phyloP scores from a whole-genome alignment of 2,888 invertebrate species.

The Drosophila mettleri region DNA sequence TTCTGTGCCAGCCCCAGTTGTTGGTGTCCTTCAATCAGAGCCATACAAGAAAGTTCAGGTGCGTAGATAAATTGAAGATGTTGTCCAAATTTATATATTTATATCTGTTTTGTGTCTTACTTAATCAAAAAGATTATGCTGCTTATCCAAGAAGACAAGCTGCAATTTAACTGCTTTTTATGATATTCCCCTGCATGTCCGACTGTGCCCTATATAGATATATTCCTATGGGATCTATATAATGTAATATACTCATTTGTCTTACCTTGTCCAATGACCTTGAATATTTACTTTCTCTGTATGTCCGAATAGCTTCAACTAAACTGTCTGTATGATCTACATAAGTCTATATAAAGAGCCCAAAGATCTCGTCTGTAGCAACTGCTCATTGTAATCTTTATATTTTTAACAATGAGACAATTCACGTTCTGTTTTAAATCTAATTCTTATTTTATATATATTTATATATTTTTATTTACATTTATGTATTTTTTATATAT shows the following conservation, averaged over 20 bases:
- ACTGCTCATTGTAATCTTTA: not conserved
- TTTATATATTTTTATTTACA: too few species aligned
- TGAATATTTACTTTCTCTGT: not conserved
- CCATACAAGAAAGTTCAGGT: conserved; percentile 78
- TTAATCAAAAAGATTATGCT: not conserved
- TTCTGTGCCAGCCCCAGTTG: conserved; percentile 48
- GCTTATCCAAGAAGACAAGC: not conserved
- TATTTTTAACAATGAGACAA: not conserved
- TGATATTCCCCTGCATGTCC: not conserved
- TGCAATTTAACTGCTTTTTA: not conserved
- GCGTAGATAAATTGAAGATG: conserved; percentile 24
- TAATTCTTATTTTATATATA: too few species aligned
- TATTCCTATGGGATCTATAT: too few species aligned
- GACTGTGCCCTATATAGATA: too few species aligned
- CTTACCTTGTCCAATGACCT: too few species aligned
- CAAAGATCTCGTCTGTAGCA: not conserved
- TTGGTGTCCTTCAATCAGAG: conserved; percentile 64
- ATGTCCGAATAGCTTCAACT: not conserved
- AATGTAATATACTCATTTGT: too few species aligned
- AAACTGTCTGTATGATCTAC: not conserved
- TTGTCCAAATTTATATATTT: not conserved
- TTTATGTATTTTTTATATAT: too few species aligned
- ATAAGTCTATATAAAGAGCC: not conserved
- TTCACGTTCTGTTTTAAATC: too few species aligned
- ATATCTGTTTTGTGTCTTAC: conserved; percentile 1